Evolutionary conservation across 2,113 vertebrate species (phyloP).

Genomic region (Tenrec ecaudatus): DNA sequence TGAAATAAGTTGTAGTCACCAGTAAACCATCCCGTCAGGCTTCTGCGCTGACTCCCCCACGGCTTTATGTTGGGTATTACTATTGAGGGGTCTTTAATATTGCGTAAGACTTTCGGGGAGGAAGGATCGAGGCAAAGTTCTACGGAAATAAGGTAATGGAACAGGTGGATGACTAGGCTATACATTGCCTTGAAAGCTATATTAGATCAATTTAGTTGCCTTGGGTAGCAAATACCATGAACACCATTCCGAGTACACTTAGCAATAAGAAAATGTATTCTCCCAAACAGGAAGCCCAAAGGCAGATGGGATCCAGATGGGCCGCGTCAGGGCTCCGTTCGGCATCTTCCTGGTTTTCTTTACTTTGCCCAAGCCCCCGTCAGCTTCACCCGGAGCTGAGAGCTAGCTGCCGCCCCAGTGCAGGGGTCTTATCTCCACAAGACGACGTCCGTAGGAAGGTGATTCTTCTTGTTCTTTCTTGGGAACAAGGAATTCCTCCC

Average conservation of each 20-base stretch:
- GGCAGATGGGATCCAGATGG: constrained; percentile 8
- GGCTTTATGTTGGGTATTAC: not conserved
- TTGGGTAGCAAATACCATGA: not conserved
- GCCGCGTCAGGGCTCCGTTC: not conserved
- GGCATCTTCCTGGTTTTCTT: not conserved
- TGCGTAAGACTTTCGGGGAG: constrained; percentile 11
- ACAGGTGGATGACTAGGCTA: not conserved
- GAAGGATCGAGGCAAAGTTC: not conserved
- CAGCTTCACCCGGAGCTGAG: not conserved
- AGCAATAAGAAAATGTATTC: constrained; percentile 48
- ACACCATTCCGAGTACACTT: constrained; percentile 37
- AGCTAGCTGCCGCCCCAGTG: not conserved
- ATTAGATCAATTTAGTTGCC: not conserved
- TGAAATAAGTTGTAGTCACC: not conserved
- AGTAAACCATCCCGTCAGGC: too few species aligned
- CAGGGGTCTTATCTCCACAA: not conserved
- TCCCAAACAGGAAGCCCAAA: constrained; percentile 49
- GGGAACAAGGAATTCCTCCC: not conserved
- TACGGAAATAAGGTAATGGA: not conserved
- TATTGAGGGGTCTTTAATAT: not conserved
- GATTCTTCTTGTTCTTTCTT: constrained; percentile 23
- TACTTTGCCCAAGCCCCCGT: not conserved
- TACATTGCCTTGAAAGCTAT: not conserved
- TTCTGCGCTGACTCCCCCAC: too few species aligned
- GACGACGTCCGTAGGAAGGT: not conserved